Evolutionary conservation across 2,113 vertebrate species (phyloP).

Genomic region (Peromyscus maniculatus): DNA sequence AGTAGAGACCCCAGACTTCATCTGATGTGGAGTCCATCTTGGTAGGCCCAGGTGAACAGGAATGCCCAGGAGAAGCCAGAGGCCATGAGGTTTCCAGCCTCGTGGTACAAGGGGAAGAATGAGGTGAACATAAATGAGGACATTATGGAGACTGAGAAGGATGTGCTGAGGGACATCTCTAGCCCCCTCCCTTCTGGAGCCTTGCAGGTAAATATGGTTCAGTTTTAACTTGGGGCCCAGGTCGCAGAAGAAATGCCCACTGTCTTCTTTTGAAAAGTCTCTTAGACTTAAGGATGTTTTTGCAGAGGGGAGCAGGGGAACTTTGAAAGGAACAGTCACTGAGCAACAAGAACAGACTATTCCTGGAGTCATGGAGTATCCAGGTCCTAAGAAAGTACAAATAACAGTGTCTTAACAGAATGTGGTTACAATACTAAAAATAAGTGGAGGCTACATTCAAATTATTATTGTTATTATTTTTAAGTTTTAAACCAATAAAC

Average conservation of each 20-base stretch:
- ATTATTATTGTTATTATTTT: conserved; percentile 37
- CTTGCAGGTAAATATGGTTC: not conserved
- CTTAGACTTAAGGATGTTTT: not conserved
- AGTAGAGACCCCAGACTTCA: not conserved
- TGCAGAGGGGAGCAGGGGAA: not conserved
- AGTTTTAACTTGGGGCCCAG: not conserved
- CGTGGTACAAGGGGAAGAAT: not conserved
- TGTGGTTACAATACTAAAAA: conserved; percentile 59
- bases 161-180: not conserved
- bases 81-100: not conserved
- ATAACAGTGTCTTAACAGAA: not conserved
- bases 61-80: not conserved
- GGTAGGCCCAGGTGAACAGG: not conserved
- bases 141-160: not conserved
- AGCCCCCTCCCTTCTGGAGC: not conserved
- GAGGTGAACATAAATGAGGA: not conserved
- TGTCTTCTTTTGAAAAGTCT: not conserved
- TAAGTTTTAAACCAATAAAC: conserved; percentile 60
- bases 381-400: conserved; percentile 21
- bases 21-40: not conserved
- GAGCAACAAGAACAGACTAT: conserved; percentile 9
- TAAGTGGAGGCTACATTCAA: conserved; percentile 40
- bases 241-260: not conserved
- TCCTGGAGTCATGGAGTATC: not conserved
- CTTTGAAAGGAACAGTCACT: conserved; percentile 11